Evolutionary conservation across 2,888 invertebrate species (phyloP).

Genomic region (Hirtodrosophila confusa): DNA sequence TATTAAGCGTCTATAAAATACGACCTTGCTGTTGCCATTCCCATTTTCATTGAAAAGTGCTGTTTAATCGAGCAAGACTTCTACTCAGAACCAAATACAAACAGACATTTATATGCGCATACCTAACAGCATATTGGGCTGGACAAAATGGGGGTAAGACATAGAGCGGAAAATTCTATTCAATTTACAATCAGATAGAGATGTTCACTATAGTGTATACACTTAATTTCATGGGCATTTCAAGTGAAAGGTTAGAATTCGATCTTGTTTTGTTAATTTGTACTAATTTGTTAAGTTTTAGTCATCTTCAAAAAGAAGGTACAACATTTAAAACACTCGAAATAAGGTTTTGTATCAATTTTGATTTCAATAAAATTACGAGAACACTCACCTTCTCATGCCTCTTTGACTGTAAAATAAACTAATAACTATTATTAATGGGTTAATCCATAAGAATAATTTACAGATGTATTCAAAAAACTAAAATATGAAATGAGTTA

Average conservation of each 20-base stretch:
- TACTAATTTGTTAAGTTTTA: no score
- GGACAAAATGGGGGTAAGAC: background rate
- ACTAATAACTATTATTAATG: no score
- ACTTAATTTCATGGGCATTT: background rate
- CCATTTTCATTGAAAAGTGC: slow-evolving; percentile 36
- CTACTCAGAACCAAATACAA: slow-evolving; percentile 16
- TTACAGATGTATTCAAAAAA: no score
- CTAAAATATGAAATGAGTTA: no score
- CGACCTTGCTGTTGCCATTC: slow-evolving; percentile 4
- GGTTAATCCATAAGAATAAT: no score
- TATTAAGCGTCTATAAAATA: slow-evolving; percentile 40
- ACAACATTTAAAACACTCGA: no score
- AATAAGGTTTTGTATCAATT: no score
- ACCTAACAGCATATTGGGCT: slow-evolving; percentile 14
- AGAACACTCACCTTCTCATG: no score
- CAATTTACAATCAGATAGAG: slow-evolving; percentile 27
- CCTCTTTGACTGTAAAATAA: no score
- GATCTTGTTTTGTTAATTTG: no score
- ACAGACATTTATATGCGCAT: slow-evolving; percentile 42
- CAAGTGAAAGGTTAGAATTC: background rate
- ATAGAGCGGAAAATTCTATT: slow-evolving; percentile 13
- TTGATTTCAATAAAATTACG: no score
- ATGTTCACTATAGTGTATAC: slow-evolving; percentile 7
- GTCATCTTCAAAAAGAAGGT: no score
- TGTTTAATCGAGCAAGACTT: slow-evolving; percentile 62